A percentile compares a stretch with the other conserved stretches of the same genome.
These are phyloP conservation scores for Harmothoe impar DNA, from an alignment of 2,888 invertebrate genomes.

Conservation along the genomic window DNA sequence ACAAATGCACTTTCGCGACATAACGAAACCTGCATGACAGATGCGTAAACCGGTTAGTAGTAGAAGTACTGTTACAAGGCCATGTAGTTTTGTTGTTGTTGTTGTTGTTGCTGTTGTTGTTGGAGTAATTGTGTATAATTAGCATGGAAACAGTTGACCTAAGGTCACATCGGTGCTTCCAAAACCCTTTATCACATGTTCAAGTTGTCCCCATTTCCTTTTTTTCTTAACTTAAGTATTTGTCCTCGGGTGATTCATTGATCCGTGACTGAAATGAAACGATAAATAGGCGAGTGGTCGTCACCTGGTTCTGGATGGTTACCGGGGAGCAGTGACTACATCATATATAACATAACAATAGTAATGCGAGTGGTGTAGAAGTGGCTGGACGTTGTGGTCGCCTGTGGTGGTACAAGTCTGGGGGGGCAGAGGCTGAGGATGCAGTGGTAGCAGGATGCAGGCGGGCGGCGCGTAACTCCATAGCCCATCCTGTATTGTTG, in stretches of 20 bases:
- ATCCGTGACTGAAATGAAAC: not conserved
- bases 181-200: conserved; percentile 48
- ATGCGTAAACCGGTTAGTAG: not conserved
- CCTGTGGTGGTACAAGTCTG: conserved; percentile 15
- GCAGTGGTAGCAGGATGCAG: not conserved
- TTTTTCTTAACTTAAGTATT: not conserved
- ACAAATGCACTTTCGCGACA: conserved; percentile 8
- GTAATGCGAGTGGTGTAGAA: not conserved
- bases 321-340: not conserved
- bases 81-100: not conserved
- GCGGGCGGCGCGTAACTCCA: not conserved
- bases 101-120: not conserved
- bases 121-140: not conserved
- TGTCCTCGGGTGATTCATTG: not conserved
- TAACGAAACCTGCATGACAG: not conserved
- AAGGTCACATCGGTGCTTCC: not conserved
- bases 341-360: not conserved
- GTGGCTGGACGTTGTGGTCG: conserved; percentile 26
- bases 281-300: too few relatives aligned
- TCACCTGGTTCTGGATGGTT: not conserved
- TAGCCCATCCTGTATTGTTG: not conserved
- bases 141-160: conserved; percentile 35
- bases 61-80: conserved; percentile 22
- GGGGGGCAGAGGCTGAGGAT: conserved; percentile 32
- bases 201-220: not conserved